Evolutionary conservation across 1,140 invertebrate species (phyloP), one percentile per base, ranked within the genome.

Genomic region (Bathynomus jamesi): DNA sequence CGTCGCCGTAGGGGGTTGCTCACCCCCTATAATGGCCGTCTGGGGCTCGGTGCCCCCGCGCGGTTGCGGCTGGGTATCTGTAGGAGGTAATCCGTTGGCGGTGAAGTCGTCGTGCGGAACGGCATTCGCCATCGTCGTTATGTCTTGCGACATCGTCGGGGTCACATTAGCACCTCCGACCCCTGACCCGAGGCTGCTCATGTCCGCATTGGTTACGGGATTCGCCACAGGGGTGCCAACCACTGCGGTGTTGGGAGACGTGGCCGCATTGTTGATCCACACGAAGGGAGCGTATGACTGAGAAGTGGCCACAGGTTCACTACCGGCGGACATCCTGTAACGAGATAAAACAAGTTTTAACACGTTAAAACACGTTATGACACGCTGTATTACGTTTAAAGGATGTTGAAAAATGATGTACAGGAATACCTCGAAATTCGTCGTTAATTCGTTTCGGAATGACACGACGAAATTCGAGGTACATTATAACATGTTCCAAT

Each of bases 111-210:
- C 76, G 30, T 77, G 76, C 32, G 76, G 76, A 10, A 77, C 76
- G 32, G 76, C 76, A 72, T 77, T 77, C 21, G 76, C 72, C 76
- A 77, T 76, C n/a, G 76, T 77, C n/a, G 76, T 77, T 4, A 77
- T 71, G 61, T 77, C 76, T 60, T 74, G 73, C 17, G 69, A 65
- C 65, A 74, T 71, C 21, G 70, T 68, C 29, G 73, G 61, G 11
- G 31, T 67, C 7, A 72, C 70, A 13, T 62, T 72, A 62, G 66
- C 70, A n/a, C 65, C 67, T 24, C 68, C 72, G n/a, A 70, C 69
- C 7, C 65, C 66, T 10, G 40, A 60, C 10, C 72, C 73, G 3
- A 77, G 72, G 13, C 66, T 61, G 0, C 63, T 72, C 28, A 77
- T 25, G 67, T 77, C 76, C 30, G 65, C 46, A 17, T 31, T 69